Conservation (phyloP, 2,888 invertebrate species). For the Mesorhabditis spiculigera region DNA sequence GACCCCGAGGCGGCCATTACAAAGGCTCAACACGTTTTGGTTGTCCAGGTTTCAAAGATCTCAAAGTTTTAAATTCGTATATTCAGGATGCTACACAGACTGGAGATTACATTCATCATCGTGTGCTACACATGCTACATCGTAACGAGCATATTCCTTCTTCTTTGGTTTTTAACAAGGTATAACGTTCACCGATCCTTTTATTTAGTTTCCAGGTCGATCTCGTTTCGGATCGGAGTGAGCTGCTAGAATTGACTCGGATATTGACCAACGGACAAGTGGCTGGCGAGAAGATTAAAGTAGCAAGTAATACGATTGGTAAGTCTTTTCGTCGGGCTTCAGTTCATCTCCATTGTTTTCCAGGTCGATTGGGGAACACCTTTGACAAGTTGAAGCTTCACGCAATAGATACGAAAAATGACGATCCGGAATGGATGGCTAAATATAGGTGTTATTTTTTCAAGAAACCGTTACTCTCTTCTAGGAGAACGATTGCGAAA, state of each 20-base stretch:
- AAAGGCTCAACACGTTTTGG: conserved; percentile 51
- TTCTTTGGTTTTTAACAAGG: conserved; percentile 83
- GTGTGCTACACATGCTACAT: conserved; percentile 53
- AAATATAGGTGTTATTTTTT: conserved; percentile 30
- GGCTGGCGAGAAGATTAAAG: conserved; percentile 44
- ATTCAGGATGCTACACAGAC: conserved; percentile 48
- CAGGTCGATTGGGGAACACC: conserved; percentile 26
- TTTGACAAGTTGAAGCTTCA: conserved; percentile 21
- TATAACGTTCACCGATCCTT: not conserved
- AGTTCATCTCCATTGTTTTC: conserved; percentile 7
- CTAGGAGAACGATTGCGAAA: conserved; percentile 39
- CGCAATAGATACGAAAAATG: conserved; percentile 14
- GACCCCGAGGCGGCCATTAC: conserved; percentile 52
- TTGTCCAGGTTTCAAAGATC: conserved; percentile 42
- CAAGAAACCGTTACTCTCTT: conserved; percentile 12
- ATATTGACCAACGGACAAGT: conserved; percentile 69
- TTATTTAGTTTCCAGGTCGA: conserved; percentile 60
- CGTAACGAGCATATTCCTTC: conserved; percentile 58
- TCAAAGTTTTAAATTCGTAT: too few relatives aligned
- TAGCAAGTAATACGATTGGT: conserved; percentile 16
- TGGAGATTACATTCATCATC: conserved; percentile 53
- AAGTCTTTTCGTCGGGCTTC: conserved; percentile 1
- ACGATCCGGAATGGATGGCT: conserved; percentile 44
- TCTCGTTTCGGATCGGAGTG: conserved; percentile 67
- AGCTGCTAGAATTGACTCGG: conserved; percentile 73